Evolutionary conservation across 2,113 vertebrate genomes (phyloP).

Genomic region (Bothrops jararaca): DNA sequence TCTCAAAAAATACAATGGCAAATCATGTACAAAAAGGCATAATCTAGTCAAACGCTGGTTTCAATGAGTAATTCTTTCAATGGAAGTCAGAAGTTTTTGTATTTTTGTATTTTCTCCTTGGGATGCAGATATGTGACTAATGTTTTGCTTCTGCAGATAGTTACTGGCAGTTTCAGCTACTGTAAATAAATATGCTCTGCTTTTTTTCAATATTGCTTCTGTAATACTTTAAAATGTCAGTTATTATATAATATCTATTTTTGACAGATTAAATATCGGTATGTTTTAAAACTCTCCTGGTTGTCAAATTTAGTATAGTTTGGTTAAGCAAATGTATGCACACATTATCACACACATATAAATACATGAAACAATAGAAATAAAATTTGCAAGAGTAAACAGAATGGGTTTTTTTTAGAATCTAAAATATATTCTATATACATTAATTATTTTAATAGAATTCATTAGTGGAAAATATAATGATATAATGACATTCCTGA

Average conservation of each 20-base stretch:
- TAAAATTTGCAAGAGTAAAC: not conserved
- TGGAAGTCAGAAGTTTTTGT: not conserved
- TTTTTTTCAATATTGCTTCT: not conserved
- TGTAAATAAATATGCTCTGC: not conserved
- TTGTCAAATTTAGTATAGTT: not conserved
- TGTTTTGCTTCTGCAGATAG: not conserved
- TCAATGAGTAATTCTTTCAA: not conserved
- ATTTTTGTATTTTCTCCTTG: not conserved
- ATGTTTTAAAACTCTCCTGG: not conserved
- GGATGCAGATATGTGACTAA: not conserved
- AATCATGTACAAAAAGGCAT: not conserved
- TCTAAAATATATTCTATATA: not conserved
- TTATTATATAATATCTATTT: not conserved
- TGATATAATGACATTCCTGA: not conserved
- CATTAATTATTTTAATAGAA: not conserved
- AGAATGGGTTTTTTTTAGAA: not conserved
- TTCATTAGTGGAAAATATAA: not conserved
- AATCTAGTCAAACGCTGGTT: not conserved
- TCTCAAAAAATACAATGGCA: not conserved
- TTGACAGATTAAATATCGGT: not conserved
- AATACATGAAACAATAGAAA: not conserved
- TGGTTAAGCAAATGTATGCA: not conserved
- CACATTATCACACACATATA: not conserved
- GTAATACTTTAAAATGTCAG: not conserved
- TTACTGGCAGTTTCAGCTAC: not conserved